Evolutionary conservation across 1,140 invertebrate species (phyloP).

Genomic region (Solenopsis invicta): DNA sequence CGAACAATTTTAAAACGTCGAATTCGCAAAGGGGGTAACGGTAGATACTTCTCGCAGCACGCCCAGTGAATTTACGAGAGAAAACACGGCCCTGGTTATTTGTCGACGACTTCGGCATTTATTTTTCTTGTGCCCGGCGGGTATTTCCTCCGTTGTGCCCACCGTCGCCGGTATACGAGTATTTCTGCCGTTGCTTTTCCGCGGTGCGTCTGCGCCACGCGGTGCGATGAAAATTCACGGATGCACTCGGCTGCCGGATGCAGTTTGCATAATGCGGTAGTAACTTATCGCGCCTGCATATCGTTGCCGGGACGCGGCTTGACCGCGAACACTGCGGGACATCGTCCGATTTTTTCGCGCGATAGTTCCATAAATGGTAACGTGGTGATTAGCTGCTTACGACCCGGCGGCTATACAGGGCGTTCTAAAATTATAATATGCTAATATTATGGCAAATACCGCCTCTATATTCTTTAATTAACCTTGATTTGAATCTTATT

Average conservation of each 20-base stretch:
- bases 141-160: conserved; percentile 9
- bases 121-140: conserved; percentile 53
- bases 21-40: conserved; percentile 43
- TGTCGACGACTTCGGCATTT: conserved; percentile 59
- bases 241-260: conserved; percentile 61
- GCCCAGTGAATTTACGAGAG: conserved; percentile 57
- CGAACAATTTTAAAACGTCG: conserved; percentile 38
- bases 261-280: conserved; percentile 64
- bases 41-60: conserved; percentile 53
- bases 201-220: conserved; percentile 26
- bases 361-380: conserved; percentile 59
- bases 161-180: conserved; percentile 11
- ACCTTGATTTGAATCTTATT: background rate
- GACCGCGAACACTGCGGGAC: conserved; percentile 63
- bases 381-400: conserved; percentile 48
- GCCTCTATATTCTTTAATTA: background rate
- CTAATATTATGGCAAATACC: background rate
- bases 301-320: conserved; percentile 59
- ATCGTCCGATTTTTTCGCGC: conserved; percentile 61
- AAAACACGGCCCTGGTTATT: conserved; percentile 53
- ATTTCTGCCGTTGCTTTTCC: conserved; percentile 63
- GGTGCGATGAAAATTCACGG: conserved; percentile 62
- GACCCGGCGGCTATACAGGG: conserved; percentile 20
- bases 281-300: conserved; percentile 63
- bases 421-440: background rate